A percentile compares a stretch with the other conserved stretches of the same genome.
phyloP scores from a whole-genome alignment of 1,140 invertebrate genomes.

The Coenobita brevimanus region DNA sequence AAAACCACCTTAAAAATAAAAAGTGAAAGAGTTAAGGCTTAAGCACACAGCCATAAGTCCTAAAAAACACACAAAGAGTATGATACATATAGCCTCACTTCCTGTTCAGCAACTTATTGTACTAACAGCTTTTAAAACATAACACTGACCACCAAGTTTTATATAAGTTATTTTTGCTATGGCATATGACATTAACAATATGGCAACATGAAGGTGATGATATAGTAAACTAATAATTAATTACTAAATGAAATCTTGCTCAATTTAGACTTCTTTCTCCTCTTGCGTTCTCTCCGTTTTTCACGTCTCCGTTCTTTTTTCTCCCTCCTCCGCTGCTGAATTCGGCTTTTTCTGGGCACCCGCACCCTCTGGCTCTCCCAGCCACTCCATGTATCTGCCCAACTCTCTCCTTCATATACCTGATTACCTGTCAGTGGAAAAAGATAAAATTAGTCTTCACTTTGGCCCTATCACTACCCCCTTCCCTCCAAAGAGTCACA shows the following conservation, averaged over 20 bases:
- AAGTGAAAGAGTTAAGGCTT: too few relatives aligned
- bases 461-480: not conserved
- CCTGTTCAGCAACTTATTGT: too few relatives aligned
- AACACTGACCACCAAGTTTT: too few relatives aligned
- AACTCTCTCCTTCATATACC: conserved; percentile 20
- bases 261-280: conserved; percentile 47
- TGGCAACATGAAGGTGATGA: too few relatives aligned
- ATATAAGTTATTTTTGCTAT: too few relatives aligned
- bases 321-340: not conserved
- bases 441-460: not conserved
- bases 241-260: not conserved
- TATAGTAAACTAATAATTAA: too few relatives aligned
- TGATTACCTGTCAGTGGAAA: conserved; percentile 13
- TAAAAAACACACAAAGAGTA: too few relatives aligned
- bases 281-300: conserved; percentile 41
- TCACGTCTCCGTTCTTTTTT: conserved; percentile 25
- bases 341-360: conserved; percentile 40
- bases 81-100: too few relatives aligned
- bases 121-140: too few relatives aligned
- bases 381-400: conserved; percentile 3
- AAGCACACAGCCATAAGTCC: too few relatives aligned
- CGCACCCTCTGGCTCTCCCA: conserved; percentile 13
- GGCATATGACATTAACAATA: too few relatives aligned
- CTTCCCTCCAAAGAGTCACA: not conserved
- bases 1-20: too few relatives aligned